Base-by-base conservation (phyloP, 2,113 vertebrate genomes). In the Myanophis thanlyinensis region DNA sequence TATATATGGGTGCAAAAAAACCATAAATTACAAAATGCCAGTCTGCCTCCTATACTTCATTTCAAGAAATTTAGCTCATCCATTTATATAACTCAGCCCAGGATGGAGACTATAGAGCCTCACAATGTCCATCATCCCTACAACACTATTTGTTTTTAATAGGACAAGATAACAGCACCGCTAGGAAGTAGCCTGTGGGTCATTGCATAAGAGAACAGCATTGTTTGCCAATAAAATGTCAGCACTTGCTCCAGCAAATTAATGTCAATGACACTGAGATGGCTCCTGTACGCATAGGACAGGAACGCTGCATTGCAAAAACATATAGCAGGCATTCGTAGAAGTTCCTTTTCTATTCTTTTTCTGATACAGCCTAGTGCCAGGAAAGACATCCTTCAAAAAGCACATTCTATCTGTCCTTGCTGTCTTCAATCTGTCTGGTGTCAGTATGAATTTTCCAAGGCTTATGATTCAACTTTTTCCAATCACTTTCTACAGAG, bases 151-250 rank as follows among this genome's bases (percentile, higher is more conserved):
- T 88, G 62, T 52, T 85, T 89, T 93, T 35, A 91, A 91, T 85
- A 23, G 67, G 51, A 30, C 67, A 91, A 56, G 48, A 27, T 27
- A 2, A 30, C 13, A 18, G 87, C 5, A 5, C 15, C 3, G 40
- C 23, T 93, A 51, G 47, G 25, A 85, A 80, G 62, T 54, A 62
- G 35, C 54, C 53, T 47, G 67, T 23, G 52, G 86, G 5, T 56
- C 46, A n/a, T 56, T 88, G 46, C 27, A 6, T 44, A 49, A 47
- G 10, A n/a, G 4, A 59, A 49, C 23, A 85, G 11, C 52, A 91
- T 91, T 85, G 47, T 88, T 67, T 91, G 53, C 93, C 87, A 89
- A 51, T 93, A 52, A 85, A 91, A 91, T 91, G 87, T 89, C 86
- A 89, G 67, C 52, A 62, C 52, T 93, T 89, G 22, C 86, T 52